Conservation (phyloP, 1,140 invertebrate genomes). For the Dolichoris vasculosae region DNA sequence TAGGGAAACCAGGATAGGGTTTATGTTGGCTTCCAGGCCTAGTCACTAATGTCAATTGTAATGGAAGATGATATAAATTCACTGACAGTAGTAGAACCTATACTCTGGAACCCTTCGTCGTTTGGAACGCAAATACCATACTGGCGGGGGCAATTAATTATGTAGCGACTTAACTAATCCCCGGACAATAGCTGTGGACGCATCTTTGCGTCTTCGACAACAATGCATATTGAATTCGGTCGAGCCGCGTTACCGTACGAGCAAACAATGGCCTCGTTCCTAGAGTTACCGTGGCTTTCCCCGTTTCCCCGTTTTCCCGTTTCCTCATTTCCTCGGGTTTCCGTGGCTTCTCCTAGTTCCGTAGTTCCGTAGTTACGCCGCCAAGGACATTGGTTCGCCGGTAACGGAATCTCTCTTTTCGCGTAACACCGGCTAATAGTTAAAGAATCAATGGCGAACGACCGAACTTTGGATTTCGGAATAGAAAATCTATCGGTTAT, state of each 20-base stretch:
- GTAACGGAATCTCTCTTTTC: conserved; percentile 14
- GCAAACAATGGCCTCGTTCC: conserved; percentile 61
- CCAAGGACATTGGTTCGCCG: conserved; percentile 45
- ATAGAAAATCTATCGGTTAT: neutral
- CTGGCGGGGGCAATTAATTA: conserved; percentile 65
- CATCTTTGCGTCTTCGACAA: conserved; percentile 65
- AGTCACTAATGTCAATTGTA: neutral
- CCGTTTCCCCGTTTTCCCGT: neutral
- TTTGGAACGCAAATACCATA: neutral
- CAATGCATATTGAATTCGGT: conserved; percentile 70
- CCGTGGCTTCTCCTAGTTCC: conserved; percentile 51
- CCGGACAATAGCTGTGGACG: conserved; percentile 60
- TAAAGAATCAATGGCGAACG: conserved; percentile 23
- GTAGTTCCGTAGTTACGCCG: neutral
- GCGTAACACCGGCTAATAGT: neutral
- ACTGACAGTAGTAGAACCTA: neutral
- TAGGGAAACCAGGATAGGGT: neutral
- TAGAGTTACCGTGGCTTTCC: neutral
- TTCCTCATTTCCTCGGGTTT: neutral
- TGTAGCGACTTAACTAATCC: conserved; percentile 67
- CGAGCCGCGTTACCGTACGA: conserved; percentile 18
- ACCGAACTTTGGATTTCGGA: neutral
- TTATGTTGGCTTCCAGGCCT: neutral
- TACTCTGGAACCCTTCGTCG: neutral
- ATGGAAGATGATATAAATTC: neutral